phyloP scores from a whole-genome alignment of 2,888 invertebrate genomes.

The Erynnis tages region DNA sequence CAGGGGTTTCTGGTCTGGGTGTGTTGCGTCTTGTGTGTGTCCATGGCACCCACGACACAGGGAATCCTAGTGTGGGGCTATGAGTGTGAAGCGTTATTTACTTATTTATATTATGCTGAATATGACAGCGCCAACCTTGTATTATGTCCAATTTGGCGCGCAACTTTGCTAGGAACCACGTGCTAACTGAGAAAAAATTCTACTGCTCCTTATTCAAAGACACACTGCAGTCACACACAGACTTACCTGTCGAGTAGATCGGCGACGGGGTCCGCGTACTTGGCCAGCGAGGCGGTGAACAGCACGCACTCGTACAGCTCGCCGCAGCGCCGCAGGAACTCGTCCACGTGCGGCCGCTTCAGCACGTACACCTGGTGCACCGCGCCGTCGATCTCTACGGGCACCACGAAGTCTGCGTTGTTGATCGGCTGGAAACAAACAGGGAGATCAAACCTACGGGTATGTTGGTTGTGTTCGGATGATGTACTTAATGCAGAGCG shows the following conservation, averaged over 20 bases:
- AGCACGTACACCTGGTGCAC: conserved; percentile 99
- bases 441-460: conserved; percentile 1
- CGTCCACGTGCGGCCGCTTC: conserved; percentile 99
- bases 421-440: conserved; percentile 93
- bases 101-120: too few species aligned
- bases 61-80: too few species aligned
- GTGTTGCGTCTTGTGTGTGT: too few species aligned
- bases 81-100: too few species aligned
- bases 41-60: too few species aligned
- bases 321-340: conserved; percentile 98
- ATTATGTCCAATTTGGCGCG: too few species aligned
- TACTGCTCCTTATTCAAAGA: background rate
- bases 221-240: background rate
- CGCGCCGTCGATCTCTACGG: conserved; percentile 99
- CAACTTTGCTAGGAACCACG: too few species aligned
- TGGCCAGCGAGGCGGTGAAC: conserved; percentile 99
- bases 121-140: too few species aligned
- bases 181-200: too few species aligned
- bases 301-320: conserved; percentile 99
- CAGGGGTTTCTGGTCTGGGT: too few species aligned
- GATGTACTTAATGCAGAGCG: conserved; percentile 98
- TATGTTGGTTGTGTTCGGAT: too few species aligned
- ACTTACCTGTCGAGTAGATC: conserved; percentile 93
- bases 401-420: conserved; percentile 99
- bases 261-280: conserved; percentile 99